These are phyloP conservation scores for Oxygymnocypris stewartii DNA, from an alignment of 2,113 vertebrate species.

Conservation along the genomic window DNA sequence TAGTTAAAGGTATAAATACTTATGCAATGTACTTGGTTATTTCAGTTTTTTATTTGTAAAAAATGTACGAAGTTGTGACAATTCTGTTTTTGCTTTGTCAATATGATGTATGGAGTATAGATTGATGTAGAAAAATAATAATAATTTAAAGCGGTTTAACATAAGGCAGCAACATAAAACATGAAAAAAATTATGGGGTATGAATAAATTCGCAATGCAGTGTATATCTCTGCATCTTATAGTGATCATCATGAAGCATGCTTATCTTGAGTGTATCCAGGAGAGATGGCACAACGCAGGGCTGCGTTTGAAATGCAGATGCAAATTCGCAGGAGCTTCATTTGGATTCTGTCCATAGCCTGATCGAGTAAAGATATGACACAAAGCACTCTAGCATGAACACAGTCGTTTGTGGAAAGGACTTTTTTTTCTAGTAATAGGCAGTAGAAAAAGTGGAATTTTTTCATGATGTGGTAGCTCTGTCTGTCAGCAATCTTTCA, in stretches of 20 bases:
- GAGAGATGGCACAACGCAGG: conserved; percentile 21
- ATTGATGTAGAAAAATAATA: too few relatives aligned
- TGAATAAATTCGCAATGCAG: too few relatives aligned
- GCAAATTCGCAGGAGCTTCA: conserved; percentile 15
- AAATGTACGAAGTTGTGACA: too few relatives aligned
- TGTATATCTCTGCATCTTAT: conserved; percentile 14
- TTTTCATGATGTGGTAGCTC: neutral
- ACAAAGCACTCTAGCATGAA: conserved; percentile 22
- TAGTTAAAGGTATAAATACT: too few relatives aligned
- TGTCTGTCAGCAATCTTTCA: conserved; percentile 26
- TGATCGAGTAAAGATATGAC: conserved; percentile 18
- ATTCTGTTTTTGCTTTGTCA: too few relatives aligned
- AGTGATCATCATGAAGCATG: conserved; percentile 11
- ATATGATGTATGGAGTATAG: too few relatives aligned
- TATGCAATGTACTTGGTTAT: too few relatives aligned
- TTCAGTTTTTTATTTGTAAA: too few relatives aligned
- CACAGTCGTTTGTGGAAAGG: conserved; percentile 11
- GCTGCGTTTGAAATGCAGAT: conserved; percentile 53
- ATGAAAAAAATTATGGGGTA: too few relatives aligned
- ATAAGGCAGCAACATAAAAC: too few relatives aligned
- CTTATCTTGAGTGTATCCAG: conserved; percentile 16
- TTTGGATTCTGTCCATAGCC: conserved; percentile 46
- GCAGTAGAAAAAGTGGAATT: conserved; percentile 2
- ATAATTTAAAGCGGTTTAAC: too few relatives aligned
- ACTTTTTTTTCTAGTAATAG: conserved; percentile 1